These are phyloP conservation scores for Herpailurus yagouaroundi DNA, from an alignment of 2,113 vertebrate genomes.

Conservation along the genomic window DNA sequence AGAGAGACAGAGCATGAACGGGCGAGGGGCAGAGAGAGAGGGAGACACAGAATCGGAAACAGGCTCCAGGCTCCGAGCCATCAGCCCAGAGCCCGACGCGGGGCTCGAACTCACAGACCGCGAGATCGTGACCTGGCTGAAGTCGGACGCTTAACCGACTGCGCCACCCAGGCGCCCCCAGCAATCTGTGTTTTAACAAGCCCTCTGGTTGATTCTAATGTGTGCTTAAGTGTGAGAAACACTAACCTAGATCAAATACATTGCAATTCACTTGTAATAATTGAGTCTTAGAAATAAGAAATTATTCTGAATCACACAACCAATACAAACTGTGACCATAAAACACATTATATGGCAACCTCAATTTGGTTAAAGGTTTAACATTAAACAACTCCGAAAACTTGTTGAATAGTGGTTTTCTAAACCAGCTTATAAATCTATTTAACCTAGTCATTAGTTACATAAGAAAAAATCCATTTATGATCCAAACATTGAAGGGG, in stretches of 20 bases:
- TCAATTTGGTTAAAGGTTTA: not conserved
- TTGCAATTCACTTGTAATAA: not conserved
- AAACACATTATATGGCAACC: not conserved
- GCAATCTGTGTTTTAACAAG: not conserved
- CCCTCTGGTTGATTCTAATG: not conserved
- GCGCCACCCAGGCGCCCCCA: no score
- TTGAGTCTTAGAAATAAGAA: not conserved
- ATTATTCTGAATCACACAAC: not conserved
- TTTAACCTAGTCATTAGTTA: not conserved
- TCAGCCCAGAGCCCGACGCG: no score
- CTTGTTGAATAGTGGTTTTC: not conserved
- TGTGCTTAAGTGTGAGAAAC: not conserved
- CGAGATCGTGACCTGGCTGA: no score
- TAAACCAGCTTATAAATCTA: not conserved
- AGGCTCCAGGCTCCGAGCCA: no score
- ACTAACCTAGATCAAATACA: not conserved
- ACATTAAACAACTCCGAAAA: constrained; percentile 4
- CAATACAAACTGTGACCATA: not conserved
- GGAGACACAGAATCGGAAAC: no score
- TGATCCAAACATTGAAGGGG: not conserved
- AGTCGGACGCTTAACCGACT: no score
- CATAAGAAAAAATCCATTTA: not conserved
- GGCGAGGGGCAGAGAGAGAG: no score
- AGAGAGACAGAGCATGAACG: no score
- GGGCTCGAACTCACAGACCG: no score